phyloP scores from a whole-genome alignment of 1,140 invertebrate genomes.

The Meloidogyne chitwoodi region DNA sequence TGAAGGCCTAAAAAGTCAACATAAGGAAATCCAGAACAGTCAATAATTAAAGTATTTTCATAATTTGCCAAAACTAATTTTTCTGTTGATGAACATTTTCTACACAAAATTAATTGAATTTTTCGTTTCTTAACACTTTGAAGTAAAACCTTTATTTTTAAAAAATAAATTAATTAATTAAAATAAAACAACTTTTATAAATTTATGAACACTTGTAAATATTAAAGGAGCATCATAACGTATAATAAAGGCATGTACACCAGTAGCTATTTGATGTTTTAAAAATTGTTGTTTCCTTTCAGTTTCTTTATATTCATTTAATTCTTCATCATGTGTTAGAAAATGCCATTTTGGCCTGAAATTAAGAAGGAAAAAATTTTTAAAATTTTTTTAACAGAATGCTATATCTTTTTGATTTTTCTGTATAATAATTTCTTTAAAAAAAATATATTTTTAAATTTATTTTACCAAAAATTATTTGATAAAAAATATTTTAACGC shows the following conservation, averaged over 20 bases:
- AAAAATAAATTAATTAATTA: background rate
- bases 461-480: too few relatives aligned
- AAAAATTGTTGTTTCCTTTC: conserved; percentile 38
- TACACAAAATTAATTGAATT: conserved; percentile 18
- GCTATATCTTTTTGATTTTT: too few relatives aligned
- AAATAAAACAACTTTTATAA: conserved; percentile 38
- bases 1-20: conserved; percentile 51
- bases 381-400: too few relatives aligned
- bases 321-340: conserved; percentile 41
- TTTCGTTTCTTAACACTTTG: conserved; percentile 40
- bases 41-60: conserved; percentile 45
- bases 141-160: conserved; percentile 13
- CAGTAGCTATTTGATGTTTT: conserved; percentile 35
- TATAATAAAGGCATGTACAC: conserved; percentile 48
- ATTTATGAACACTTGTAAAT: conserved; percentile 53
- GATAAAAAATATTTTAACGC: background rate
- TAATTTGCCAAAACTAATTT: background rate
- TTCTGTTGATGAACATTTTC: background rate
- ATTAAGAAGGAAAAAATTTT: background rate
- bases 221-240: conserved; percentile 56
- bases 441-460: too few relatives aligned
- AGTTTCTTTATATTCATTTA: conserved; percentile 40
- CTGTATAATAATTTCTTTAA: too few relatives aligned
- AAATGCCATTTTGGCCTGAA: conserved; percentile 55
- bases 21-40: conserved; percentile 55